phyloP scores from a whole-genome alignment of 2,888 invertebrate genomes.

The Coleophora flavipennella region DNA sequence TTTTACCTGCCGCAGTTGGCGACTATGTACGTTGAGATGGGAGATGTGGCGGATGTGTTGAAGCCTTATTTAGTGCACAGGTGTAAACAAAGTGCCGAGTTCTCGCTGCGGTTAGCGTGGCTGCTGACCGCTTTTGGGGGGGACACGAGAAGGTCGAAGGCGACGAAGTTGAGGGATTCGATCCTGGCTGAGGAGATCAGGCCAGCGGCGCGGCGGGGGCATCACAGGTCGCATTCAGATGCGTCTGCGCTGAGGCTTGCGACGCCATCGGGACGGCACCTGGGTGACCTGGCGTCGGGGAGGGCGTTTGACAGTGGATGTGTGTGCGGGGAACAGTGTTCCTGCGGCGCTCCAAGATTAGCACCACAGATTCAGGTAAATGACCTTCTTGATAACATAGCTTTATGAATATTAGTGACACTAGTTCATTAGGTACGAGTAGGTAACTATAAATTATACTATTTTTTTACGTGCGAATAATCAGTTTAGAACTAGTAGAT shows the following conservation, averaged over 20 bases:
- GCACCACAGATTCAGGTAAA: constrained; percentile 64
- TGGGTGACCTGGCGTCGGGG: constrained; percentile 94
- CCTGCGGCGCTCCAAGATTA: constrained; percentile 62
- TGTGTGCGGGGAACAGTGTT: constrained; percentile 86
- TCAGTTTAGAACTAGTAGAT: too few relatives aligned
- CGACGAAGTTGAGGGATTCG: constrained; percentile 54
- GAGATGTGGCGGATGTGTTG: constrained; percentile 90
- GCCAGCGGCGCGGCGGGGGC: constrained; percentile 57
- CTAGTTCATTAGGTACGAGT: too few relatives aligned
- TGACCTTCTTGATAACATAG: too few relatives aligned
- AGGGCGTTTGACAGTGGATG: constrained; percentile 98
- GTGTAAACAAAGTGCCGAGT: constrained; percentile 95
- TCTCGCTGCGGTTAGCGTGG: constrained; percentile 97
- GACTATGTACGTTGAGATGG: constrained; percentile 98
- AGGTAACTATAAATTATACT: too few relatives aligned
- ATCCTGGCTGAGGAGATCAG: constrained; percentile 63
- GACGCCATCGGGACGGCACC: constrained; percentile 75
- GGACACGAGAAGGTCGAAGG: constrained; percentile 60
- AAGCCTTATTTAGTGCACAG: constrained; percentile 63
- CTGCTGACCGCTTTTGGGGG: constrained; percentile 94
- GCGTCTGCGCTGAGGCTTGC: constrained; percentile 80
- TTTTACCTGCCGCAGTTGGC: constrained; percentile 98
- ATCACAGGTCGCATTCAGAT: constrained; percentile 83
- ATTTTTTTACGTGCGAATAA: too few relatives aligned
- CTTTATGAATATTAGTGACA: too few relatives aligned